Conservation (phyloP, 2,113 vertebrate genomes). For the Laticauda colubrina region DNA sequence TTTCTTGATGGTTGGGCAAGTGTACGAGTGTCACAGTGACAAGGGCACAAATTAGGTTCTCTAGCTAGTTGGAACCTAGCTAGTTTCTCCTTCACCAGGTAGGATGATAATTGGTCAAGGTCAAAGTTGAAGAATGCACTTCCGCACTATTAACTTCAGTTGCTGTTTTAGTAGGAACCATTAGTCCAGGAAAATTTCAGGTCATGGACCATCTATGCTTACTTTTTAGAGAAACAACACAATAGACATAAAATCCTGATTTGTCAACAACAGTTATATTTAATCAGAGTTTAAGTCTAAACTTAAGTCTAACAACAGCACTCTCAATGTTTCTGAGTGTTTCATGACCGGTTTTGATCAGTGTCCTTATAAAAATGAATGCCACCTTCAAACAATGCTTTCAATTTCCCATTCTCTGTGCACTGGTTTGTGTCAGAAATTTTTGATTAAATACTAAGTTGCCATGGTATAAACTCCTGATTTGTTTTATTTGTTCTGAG, state of each 20-base stretch:
- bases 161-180: neutral
- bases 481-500: neutral
- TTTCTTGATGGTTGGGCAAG: neutral
- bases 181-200: neutral
- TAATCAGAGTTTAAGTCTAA: neutral
- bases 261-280: neutral
- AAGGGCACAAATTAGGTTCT: neutral
- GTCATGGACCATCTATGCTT: neutral
- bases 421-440: neutral
- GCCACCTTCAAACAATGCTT: neutral
- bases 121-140: neutral
- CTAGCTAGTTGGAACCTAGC: neutral
- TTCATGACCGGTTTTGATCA: neutral
- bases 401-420: neutral
- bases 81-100: neutral
- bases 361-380: neutral
- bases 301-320: neutral
- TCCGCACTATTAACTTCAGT: neutral
- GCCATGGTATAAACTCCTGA: neutral
- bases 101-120: neutral
- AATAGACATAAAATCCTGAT: neutral
- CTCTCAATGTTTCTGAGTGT: neutral
- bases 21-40: neutral
- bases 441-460: neutral
- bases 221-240: neutral